Conservation (phyloP, 1,140 invertebrate species). For the Muscidifurax raptorellus region DNA sequence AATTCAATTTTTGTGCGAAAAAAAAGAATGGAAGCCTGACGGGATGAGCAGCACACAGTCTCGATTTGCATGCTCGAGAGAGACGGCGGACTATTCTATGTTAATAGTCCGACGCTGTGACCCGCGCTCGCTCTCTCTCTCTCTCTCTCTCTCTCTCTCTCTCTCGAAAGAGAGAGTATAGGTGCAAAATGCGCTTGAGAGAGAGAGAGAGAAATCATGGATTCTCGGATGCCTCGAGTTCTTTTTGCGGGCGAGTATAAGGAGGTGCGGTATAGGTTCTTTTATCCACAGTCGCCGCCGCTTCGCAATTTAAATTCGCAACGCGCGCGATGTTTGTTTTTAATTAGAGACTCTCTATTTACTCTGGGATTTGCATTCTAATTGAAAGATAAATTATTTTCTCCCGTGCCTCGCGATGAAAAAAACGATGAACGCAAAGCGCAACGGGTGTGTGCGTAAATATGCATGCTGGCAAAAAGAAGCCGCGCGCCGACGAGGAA, state of each 20-base stretch:
- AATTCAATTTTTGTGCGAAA: background rate
- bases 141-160: too few species aligned
- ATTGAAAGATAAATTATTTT: background rate
- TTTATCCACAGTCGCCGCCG: background rate
- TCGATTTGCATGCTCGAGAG: background rate
- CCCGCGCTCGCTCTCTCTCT: too few species aligned
- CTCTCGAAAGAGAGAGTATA: too few species aligned
- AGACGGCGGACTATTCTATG: constrained; percentile 14
- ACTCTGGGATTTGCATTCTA: background rate
- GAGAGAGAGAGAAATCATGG: background rate
- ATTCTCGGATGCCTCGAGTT: background rate
- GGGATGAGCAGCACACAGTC: background rate
- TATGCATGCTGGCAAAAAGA: too few species aligned
- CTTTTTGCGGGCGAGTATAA: background rate
- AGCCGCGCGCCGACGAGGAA: background rate
- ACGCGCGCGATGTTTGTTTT: background rate
- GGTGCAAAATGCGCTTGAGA: too few species aligned
- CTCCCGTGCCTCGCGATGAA: background rate
- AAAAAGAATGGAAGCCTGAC: background rate
- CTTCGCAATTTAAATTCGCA: background rate
- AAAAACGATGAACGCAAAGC: background rate
- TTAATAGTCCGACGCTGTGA: constrained; percentile 24
- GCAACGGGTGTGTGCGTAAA: too few species aligned
- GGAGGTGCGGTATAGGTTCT: background rate
- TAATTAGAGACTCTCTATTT: background rate